Evolutionary conservation across 2,113 vertebrate species (phyloP), one percentile per base, ranked within the genome.

Genomic region (Symphodus melops): DNA sequence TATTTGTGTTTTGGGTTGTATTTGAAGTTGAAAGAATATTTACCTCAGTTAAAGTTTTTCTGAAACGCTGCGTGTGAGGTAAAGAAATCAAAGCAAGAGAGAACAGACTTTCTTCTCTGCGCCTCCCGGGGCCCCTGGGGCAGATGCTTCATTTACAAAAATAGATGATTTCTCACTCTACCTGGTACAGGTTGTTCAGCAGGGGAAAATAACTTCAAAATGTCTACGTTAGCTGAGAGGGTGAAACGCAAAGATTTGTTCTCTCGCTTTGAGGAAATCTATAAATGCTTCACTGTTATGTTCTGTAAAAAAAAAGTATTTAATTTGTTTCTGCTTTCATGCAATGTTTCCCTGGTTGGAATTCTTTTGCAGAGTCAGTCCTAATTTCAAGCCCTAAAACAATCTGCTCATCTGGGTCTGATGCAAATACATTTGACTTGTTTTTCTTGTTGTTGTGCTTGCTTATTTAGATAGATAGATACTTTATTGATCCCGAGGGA

Each of bases 41-140:
- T 83, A 41, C 53, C 59, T 80, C 59, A 46, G 64, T 46, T 53
- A 44, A 78, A 78, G 46, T 62, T 83, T 52, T 52, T 37, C 59
- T 72, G 57, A 62, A 76, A 67, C 51, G 39, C 25, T 63, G 49
- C 7, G 11, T 51, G 44, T 61, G 36, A 80, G 73, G 72, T 68
- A 75, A 65, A 81, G 33, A 67, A 78, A 87, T 89, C 82, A 81
- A 87, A 83, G 70, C 28, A 5, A 54, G n/a, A 21, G 49, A 79
- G 66, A 81, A 84, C 62, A 79, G 70, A 81, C 12, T 52, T 25
- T 84, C 59, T 81, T 73, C 28, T 37, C 57, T 11, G 11, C 39
- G 72, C 75, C 58, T 70, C 51, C 39, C 0, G 7, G 57, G 57
- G 67, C 65, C 72, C 78, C 62, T 3, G 0, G 73, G 66, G 72